Evolutionary conservation across 2,888 invertebrate genomes (phyloP), one percentile per base, ranked within the genome.

Genomic region (Platycheirus rosarum): DNA sequence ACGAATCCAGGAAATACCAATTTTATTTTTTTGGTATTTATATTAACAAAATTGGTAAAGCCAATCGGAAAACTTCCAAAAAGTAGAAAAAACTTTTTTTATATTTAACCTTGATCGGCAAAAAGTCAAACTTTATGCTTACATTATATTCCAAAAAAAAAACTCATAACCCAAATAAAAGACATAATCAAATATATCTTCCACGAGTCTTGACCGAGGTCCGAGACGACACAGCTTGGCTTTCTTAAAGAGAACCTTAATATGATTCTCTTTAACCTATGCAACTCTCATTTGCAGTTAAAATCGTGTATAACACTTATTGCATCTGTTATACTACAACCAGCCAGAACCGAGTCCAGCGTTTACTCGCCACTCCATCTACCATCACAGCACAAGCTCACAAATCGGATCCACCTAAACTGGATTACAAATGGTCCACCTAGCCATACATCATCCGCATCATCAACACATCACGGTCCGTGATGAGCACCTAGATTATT

Each of bases 291-390:
- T n/a, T 20, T 2, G 23, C 40, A 9, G 1, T 3, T 6, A 7
- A 14, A 4, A 3, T 26, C n/a, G 13, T 14, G 26, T 65, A 71
- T 70, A 49, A 71, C 65, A 71, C 9, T 44, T 32, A 2, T 16
- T 8, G n/a, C 1, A 55, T 42, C 68, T 79, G 74, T 79, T 79
- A 79, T 79, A 79, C 60, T n/a, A n/a, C n/a, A n/a, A 65, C 6
- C 7, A 29, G 18, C 13, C 13, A 20, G 46, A 66, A 74, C 65
- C 66, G 20, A 16, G 23, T 18, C 26, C 16, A 44, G 63, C 32
- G 13, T 13, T 35, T 11, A 9, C 37, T 35, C 40, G 29, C 40
- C 18, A n/a, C n/a, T n/a, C n/a, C n/a, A n/a, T 29, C 42, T 35
- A 29, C 14, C 37, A 40, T 37, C 37, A 32, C 8, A 32, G 37